Percentiles rank a stretch among this genome's conserved stretches.
phyloP scores from a whole-genome alignment of 2,113 vertebrate genomes.

The Ranitomeya imitator region DNA sequence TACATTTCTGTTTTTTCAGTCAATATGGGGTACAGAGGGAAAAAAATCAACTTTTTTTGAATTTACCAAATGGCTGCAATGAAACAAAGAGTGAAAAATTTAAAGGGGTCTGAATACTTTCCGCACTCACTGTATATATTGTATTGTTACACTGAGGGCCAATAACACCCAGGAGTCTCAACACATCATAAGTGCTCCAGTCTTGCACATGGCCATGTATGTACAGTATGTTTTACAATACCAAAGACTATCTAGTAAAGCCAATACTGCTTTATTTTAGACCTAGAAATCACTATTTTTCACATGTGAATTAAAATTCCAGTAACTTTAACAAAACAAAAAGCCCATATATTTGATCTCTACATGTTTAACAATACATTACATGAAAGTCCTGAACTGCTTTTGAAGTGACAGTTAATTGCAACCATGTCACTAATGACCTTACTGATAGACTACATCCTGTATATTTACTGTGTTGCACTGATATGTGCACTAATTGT shows the following conservation, averaged over 20 bases:
- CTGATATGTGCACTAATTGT: background rate
- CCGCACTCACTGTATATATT: too few species aligned
- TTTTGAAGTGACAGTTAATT: conserved; percentile 35
- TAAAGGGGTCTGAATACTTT: too few species aligned
- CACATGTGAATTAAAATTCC: background rate
- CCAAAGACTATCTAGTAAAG: background rate
- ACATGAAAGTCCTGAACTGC: background rate
- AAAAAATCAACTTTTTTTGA: too few species aligned
- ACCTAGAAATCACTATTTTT: background rate
- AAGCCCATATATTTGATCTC: background rate
- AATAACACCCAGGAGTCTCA: too few species aligned
- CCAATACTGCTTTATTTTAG: background rate
- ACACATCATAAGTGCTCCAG: too few species aligned
- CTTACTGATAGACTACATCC: conserved; percentile 15
- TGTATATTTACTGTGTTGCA: conserved; percentile 16
- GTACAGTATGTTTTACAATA: too few species aligned
- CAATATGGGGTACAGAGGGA: too few species aligned
- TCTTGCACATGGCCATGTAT: too few species aligned
- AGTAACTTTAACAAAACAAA: background rate
- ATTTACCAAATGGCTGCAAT: too few species aligned
- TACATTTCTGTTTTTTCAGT: too few species aligned
- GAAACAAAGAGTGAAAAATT: too few species aligned
- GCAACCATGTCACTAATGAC: conserved; percentile 34
- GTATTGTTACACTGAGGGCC: too few species aligned
- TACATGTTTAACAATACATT: background rate